These are phyloP conservation scores for Drosophila arizonae DNA, from an alignment of 1,140 invertebrate genomes.

Conservation along the genomic window DNA sequence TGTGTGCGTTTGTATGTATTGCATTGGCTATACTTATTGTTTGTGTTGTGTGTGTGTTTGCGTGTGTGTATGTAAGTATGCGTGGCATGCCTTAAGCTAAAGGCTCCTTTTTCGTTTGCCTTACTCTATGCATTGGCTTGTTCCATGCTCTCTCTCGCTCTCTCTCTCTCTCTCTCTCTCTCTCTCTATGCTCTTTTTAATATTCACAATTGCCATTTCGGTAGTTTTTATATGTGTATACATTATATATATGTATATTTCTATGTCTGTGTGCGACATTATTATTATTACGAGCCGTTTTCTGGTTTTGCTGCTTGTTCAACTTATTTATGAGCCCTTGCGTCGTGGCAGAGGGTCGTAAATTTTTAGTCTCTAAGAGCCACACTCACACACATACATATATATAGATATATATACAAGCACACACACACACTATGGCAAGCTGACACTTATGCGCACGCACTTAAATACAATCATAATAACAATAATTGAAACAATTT, in stretches of 20 bases:
- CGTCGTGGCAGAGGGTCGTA: conserved; percentile 62
- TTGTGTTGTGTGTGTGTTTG: conserved; percentile 23
- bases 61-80: conserved; percentile 16
- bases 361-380: conserved; percentile 63
- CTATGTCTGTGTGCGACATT: conserved; percentile 68
- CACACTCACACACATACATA: conserved; percentile 22
- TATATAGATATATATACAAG: background rate
- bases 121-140: conserved; percentile 60
- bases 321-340: conserved; percentile 74
- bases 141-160: conserved; percentile 8
- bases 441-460: conserved; percentile 68
- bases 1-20: conserved; percentile 51
- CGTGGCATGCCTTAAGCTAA: conserved; percentile 69
- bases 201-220: conserved; percentile 81
- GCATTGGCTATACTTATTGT: conserved; percentile 62
- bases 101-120: conserved; percentile 61
- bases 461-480: conserved; percentile 82
- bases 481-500: conserved; percentile 82
- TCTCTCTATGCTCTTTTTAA: conserved; percentile 60
- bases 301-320: conserved; percentile 74
- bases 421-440: conserved; percentile 7
- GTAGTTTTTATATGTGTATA: conserved; percentile 57
- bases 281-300: conserved; percentile 80
- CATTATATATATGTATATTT: background rate
- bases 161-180: background rate